Evolutionary conservation across 1,140 invertebrate species (phyloP).

Genomic region (Calycopis cecrops): DNA sequence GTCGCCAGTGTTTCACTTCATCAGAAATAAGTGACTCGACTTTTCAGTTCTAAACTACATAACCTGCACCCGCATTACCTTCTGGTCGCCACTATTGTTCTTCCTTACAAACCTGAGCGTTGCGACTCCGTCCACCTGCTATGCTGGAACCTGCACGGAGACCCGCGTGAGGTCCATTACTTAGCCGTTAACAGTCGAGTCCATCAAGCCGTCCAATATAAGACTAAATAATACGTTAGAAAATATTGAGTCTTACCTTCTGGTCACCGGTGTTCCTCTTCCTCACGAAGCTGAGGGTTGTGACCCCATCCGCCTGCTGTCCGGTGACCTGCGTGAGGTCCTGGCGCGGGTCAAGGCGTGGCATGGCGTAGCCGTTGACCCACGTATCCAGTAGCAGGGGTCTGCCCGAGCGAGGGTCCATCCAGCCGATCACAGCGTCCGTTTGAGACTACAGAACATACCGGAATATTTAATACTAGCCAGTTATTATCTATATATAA

Average conservation of each 20-base stretch:
- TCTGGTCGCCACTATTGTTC: slow-evolving; percentile 84
- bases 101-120: slow-evolving; percentile 88
- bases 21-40: too few relatives aligned
- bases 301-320: slow-evolving; percentile 83
- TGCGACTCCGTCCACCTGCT: slow-evolving; percentile 84
- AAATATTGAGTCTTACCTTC: slow-evolving; percentile 63
- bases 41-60: slow-evolving; percentile 83
- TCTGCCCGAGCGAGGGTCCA: slow-evolving; percentile 83
- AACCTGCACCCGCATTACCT: slow-evolving; percentile 55
- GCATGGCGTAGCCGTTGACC: slow-evolving; percentile 86
- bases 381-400: slow-evolving; percentile 93
- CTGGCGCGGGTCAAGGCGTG: slow-evolving; percentile 83
- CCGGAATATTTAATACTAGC: neutral
- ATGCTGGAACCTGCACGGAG: slow-evolving; percentile 82
- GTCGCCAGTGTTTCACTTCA: too few relatives aligned
- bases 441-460: slow-evolving; percentile 79
- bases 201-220: too few relatives aligned
- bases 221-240: slow-evolving; percentile 66
- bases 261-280: slow-evolving; percentile 86
- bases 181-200: slow-evolving; percentile 86
- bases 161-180: slow-evolving; percentile 84
- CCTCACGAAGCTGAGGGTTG: slow-evolving; percentile 87
- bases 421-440: slow-evolving; percentile 91
- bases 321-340: slow-evolving; percentile 85
- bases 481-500: too few relatives aligned